These are phyloP conservation scores for Heliconius sara DNA, from an alignment of 2,888 invertebrate species.

Conservation along the genomic window DNA sequence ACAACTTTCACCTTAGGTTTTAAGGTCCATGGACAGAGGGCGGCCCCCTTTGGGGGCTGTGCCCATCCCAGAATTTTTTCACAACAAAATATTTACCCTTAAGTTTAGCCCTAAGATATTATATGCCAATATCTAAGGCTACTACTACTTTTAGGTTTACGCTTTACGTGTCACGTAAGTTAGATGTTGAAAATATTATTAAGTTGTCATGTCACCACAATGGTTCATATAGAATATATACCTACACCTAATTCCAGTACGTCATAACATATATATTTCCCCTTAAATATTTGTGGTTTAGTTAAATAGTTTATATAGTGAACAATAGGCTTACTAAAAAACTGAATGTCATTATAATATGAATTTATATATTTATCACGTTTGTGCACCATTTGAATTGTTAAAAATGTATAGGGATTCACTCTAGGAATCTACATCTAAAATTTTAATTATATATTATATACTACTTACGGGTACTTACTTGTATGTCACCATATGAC, in stretches of 20 bases:
- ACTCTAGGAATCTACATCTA: neutral
- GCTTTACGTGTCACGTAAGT: neutral
- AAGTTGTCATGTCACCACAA: neutral
- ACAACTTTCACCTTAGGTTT: constrained; percentile 22
- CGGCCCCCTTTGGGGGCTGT: no score
- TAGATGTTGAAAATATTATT: neutral
- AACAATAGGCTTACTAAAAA: neutral
- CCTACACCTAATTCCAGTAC: neutral
- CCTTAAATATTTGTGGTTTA: constrained; percentile 7
- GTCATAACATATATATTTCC: neutral
- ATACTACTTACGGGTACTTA: neutral
- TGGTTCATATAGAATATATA: neutral
- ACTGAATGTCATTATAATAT: neutral
- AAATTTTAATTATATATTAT: neutral
- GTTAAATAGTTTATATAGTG: constrained; percentile 4
- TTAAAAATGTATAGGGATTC: neutral
- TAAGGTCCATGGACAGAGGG: neutral
- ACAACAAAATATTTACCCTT: no score
- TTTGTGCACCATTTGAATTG: neutral
- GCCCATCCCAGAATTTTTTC: no score
- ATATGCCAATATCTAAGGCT: no score
- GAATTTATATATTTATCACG: neutral
- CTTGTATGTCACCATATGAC: neutral
- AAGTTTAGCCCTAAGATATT: no score
- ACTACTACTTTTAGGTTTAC: neutral